Base-by-base conservation (phyloP, 53 echinoderm and acorn worm genomes). In the Mesocentrotus franciscanus region DNA sequence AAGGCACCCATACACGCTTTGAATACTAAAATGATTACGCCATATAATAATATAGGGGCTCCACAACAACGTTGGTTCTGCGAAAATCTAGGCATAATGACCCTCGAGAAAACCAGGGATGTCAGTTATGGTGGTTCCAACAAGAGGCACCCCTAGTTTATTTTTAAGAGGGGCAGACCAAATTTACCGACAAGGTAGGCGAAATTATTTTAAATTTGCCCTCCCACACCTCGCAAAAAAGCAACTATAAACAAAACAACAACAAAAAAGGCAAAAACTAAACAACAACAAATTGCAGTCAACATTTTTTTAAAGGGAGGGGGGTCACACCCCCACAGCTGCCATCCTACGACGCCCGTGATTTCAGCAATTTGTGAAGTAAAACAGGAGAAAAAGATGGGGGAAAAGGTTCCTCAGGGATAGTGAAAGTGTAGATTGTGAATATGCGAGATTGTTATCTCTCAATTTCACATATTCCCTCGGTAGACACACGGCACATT, bases 1-100 rank as follows among this genome's bases (percentile, higher is more conserved):
- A 91, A 91, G 14, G 58, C 22, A 66, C 36, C 90, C 5, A 22
- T 30, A 35, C 13, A 64, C 29, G 87, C 22, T 66, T 18, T 61
- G 91, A 91, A 91, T 91, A 91, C 91, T 61, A 91, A 85, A 91
- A 62, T 66, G 14, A 60, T 89, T 27, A 90, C 90, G 27, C 10
- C 16, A 87, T 58, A n/a, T 58, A 26, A n/a, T 58, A 26, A 27
- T 27, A 12, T n/a, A 29, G 58, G 20, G 56, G 75, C 17, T n/a
- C 27, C 26, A 57, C 59, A 58, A 87, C 84, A 36, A 87, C 27
- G 58, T n/a, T 33, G 12, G 33, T 87, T 87, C 87, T 87, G 13
- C 11, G 87, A 58, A 87, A 87, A 29, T 87, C 87, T 57, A 10
- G 57, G 26, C 24, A 57, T 2, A 87, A 57, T 14, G 58, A 58